A percentile compares a stretch with the other conserved stretches of the same genome.
Evolutionary conservation across 2,113 vertebrate species (phyloP).

Genomic region (Herpailurus yagouaroundi): DNA sequence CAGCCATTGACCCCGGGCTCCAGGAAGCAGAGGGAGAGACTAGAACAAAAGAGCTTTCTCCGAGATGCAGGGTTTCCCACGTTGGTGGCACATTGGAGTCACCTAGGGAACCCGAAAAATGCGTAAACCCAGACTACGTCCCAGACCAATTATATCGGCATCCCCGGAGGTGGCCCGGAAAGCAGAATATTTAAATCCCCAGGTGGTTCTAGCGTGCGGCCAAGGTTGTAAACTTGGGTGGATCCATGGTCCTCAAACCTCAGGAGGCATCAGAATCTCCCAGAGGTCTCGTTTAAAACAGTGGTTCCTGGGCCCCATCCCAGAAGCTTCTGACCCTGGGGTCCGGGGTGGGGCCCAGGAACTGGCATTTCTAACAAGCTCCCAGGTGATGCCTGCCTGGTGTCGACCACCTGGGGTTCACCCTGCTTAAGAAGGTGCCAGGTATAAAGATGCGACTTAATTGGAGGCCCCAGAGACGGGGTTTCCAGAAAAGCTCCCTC

Average conservation of each 20-base stretch:
- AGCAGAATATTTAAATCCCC: neutral
- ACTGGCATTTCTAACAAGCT: neutral
- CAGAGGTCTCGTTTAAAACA: neutral
- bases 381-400: neutral
- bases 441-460: constrained; percentile 24
- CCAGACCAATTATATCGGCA: neutral
- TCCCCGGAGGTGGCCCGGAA: neutral
- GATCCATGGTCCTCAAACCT: neutral
- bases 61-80: neutral
- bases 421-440: constrained; percentile 39
- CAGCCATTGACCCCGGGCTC: neutral
- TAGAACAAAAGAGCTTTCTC: constrained; percentile 21
- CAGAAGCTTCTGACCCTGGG: neutral
- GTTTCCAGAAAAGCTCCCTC: constrained; percentile 53
- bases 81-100: neutral
- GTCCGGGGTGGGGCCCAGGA: neutral
- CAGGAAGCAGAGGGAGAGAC: neutral
- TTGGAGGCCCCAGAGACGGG: neutral
- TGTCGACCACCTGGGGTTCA: constrained; percentile 47
- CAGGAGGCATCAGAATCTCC: neutral
- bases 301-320: neutral
- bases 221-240: neutral
- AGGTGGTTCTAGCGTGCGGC: neutral
- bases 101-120: constrained; percentile 14
- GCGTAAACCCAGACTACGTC: neutral